Conservation (phyloP, 1,140 invertebrate species). For the Maniola jurtina region DNA sequence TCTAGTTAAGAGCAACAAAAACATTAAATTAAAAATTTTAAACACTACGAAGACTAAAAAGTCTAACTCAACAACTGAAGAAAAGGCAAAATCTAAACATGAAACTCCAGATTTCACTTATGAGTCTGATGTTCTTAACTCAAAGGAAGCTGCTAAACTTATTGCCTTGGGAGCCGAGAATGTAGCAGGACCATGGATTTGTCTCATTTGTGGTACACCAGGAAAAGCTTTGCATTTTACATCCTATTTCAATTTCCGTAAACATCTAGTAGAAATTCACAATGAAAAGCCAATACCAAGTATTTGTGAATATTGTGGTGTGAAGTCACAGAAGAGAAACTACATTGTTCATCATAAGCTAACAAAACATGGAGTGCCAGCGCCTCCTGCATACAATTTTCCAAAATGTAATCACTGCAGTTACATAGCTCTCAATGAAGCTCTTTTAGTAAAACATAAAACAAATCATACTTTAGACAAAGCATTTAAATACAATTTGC, state of each 20-base stretch:
- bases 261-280: conserved; percentile 90
- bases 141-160: conserved; percentile 69
- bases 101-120: conserved; percentile 61
- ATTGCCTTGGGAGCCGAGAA: conserved; percentile 80
- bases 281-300: conserved; percentile 88
- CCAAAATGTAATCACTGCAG: conserved; percentile 88
- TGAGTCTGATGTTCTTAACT: conserved; percentile 70
- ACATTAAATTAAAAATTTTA: conserved; percentile 92
- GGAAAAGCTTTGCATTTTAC: conserved; percentile 84
- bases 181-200: conserved; percentile 83
- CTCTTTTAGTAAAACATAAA: conserved; percentile 83
- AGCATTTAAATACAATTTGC: not conserved
- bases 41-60: conserved; percentile 58
- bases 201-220: conserved; percentile 83
- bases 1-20: conserved; percentile 91
- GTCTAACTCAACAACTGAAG: conserved; percentile 38
- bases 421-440: conserved; percentile 86
- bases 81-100: conserved; percentile 45
- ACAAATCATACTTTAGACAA: conserved; percentile 74
- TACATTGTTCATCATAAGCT: conserved; percentile 89
- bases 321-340: conserved; percentile 86
- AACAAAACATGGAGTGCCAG: conserved; percentile 87
- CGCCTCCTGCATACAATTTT: conserved; percentile 84
- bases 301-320: conserved; percentile 92
- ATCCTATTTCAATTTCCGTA: conserved; percentile 87